These are phyloP conservation scores for Martes martes DNA, from an alignment of 2,113 vertebrate genomes.

Conservation along the genomic window DNA sequence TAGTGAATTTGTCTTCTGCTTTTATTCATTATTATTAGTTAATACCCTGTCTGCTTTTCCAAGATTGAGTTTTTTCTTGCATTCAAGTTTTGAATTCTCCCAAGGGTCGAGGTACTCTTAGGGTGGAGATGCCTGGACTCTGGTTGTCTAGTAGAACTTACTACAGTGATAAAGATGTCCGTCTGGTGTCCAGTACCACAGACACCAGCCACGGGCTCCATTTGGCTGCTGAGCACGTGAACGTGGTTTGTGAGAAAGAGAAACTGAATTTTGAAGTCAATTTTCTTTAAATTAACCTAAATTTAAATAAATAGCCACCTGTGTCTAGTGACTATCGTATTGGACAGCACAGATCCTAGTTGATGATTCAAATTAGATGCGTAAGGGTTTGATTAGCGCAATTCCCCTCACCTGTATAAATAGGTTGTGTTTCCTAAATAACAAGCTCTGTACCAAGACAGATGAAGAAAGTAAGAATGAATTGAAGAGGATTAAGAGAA, in stretches of 20 bases:
- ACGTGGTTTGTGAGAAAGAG: neutral
- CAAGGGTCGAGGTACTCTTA: neutral
- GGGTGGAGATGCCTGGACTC: neutral
- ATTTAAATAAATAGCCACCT: neutral
- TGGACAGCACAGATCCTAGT: neutral
- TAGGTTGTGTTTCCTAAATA: neutral
- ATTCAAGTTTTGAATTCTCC: neutral
- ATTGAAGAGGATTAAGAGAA: neutral
- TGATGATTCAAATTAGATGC: neutral
- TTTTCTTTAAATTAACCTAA: neutral
- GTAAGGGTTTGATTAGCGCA: neutral
- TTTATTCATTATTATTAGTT: conserved; percentile 12
- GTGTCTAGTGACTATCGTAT: neutral
- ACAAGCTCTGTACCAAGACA: neutral
- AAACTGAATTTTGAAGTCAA: neutral
- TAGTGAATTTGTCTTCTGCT: neutral
- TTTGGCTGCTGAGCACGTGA: neutral
- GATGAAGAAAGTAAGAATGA: neutral
- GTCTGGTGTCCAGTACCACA: accelerated
- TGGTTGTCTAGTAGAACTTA: neutral
- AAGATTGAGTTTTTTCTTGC: neutral
- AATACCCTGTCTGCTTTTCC: neutral
- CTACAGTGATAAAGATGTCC: too few relatives aligned
- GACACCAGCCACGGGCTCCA: neutral
- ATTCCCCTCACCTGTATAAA: neutral